Evolutionary conservation across 2,888 invertebrate genomes (phyloP), one percentile per base, ranked within the genome.

Genomic region (Mallateleia sp.): DNA sequence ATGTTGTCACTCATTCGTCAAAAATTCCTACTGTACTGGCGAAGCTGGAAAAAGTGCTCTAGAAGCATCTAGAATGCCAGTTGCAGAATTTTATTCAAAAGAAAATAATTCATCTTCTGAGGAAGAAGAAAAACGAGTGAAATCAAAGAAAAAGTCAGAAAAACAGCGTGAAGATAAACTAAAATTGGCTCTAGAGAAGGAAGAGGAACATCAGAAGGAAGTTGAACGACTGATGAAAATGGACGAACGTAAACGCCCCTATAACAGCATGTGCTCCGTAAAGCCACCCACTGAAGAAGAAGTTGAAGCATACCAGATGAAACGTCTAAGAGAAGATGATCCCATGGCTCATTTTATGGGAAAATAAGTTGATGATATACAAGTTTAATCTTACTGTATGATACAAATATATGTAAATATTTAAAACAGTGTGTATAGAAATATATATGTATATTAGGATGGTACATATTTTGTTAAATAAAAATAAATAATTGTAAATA

Each of bases 1-100:
- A 93, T 99, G 99, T 93, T 99, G 99, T 95, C 97, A 99, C 94
- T 98, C 98, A 0, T 97, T 97, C 87, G 97, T 99, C 9, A 97
- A 97, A 96, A 98, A 98, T 96, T 98, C 98, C 0, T 98, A 98
- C 93, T 98, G 98, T 91, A 97, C 98, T 28, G 98, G 98, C 0
- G 97, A 97, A 93, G 97, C 97, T 45, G 97, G 97, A 1, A 95
- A 94, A 89, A 87, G 85, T 71, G 91, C 92, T n/a, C 18, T 71
- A 0, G 80, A 87, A 42, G 72, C 50, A 20, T 9, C 60, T 9
- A 28, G 18, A 32, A 8, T 58, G 5, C 32, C 15, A n/a, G 24
- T 9, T 14, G 25, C 11, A 20, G 52, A 52, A 9, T 9, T 9
- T 11, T 8, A 11, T 9, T 20, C 4, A n/a, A 52, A 56, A 25